Evolutionary conservation across 1,140 invertebrate species (phyloP).

Genomic region (Drosophila melanogaster): DNA sequence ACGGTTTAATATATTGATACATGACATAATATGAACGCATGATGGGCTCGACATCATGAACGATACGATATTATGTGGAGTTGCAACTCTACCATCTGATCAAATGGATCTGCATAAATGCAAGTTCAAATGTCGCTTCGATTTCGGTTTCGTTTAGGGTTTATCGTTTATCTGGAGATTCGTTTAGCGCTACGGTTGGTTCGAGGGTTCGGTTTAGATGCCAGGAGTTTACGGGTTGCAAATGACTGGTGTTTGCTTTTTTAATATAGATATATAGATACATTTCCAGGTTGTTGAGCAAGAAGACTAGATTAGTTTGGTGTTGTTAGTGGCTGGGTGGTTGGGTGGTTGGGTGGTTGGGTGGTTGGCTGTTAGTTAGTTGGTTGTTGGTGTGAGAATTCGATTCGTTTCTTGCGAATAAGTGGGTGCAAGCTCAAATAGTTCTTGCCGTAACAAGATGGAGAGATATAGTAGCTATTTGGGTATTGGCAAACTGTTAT

Average conservation of each 20-base stretch:
- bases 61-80: conserved; percentile 84
- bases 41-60: conserved; percentile 70
- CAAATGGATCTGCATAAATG: conserved; percentile 80
- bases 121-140: conserved; percentile 80
- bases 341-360: conserved; percentile 16
- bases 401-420: conserved; percentile 41
- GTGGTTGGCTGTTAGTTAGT: neutral
- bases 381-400: conserved; percentile 34
- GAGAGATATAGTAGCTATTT: conserved; percentile 28
- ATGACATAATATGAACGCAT: conserved; percentile 82
- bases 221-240: conserved; percentile 72
- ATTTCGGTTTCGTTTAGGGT: conserved; percentile 50
- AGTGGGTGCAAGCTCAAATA: conserved; percentile 70
- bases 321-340: conserved; percentile 27
- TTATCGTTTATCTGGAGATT: conserved; percentile 53
- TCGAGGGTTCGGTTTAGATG: conserved; percentile 39
- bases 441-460: conserved; percentile 60
- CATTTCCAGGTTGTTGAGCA: conserved; percentile 46
- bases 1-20: conserved; percentile 41
- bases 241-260: conserved; percentile 54
- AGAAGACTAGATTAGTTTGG: conserved; percentile 45
- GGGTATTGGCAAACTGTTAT: conserved; percentile 24
- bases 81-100: conserved; percentile 84
- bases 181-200: conserved; percentile 54
- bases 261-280: conserved; percentile 16